A percentile compares a stretch with the other conserved stretches of the same genome.
Conservation (phyloP, 2,797 vertebrate species). For the Tokudaia tokunoshimensis region DNA sequence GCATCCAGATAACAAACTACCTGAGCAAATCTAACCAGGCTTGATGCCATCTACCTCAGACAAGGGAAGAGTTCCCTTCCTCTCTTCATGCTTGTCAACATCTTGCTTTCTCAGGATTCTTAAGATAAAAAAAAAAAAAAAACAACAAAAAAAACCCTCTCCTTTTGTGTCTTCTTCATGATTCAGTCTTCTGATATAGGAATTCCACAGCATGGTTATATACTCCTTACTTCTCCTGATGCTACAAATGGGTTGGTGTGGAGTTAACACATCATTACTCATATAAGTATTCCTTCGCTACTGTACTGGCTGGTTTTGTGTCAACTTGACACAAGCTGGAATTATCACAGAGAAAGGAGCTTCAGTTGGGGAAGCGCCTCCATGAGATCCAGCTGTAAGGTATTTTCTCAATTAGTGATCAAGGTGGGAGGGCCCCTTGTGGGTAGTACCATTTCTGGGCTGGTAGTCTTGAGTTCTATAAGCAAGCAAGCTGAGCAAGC, state of each 20-base stretch:
- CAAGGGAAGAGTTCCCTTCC: not conserved
- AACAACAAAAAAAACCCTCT: not conserved
- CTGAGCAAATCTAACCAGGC: not conserved
- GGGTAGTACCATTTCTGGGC: too few relatives aligned
- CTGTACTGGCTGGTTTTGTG: not conserved
- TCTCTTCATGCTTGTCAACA: not conserved
- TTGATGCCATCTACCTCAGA: not conserved
- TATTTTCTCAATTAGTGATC: too few relatives aligned
- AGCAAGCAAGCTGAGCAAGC: too few relatives aligned
- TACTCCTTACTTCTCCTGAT: not conserved
- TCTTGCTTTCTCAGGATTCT: constrained; percentile 30
- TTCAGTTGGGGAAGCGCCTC: too few relatives aligned
- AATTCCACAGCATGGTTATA: not conserved
- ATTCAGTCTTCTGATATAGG: not conserved
- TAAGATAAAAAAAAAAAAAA: not conserved
- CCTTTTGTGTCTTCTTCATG: not conserved
- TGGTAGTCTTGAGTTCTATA: too few relatives aligned
- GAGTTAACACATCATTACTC: not conserved
- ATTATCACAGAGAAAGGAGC: too few relatives aligned
- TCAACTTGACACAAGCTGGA: too few relatives aligned
- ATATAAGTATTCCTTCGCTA: not conserved
- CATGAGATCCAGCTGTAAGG: too few relatives aligned
- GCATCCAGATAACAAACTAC: not conserved
- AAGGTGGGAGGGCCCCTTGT: too few relatives aligned
- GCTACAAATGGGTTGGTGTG: not conserved